Conservation (phyloP, 2,888 invertebrate species). For the Ypsolopha scabrella region DNA sequence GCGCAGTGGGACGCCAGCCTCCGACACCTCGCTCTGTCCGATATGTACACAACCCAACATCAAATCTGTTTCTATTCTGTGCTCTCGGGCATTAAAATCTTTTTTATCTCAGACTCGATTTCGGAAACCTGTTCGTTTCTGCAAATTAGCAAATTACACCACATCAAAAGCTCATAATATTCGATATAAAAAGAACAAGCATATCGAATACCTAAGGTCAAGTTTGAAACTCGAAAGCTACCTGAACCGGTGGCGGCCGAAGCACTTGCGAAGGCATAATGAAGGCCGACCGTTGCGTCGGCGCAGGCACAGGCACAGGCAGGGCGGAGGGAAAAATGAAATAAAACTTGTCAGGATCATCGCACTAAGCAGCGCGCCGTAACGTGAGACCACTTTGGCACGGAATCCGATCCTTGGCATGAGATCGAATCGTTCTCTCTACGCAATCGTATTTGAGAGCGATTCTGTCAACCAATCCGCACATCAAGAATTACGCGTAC, state of each 20-base stretch:
- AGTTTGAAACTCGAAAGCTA: constrained; percentile 51
- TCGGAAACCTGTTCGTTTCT: constrained; percentile 36
- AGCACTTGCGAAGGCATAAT: constrained; percentile 57
- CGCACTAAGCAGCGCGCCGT: constrained; percentile 53
- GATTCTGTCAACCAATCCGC: neutral
- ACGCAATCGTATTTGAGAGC: neutral
- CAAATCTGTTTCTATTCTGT: constrained; percentile 18
- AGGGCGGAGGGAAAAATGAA: constrained; percentile 53
- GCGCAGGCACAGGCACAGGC: neutral
- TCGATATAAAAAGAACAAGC: constrained; percentile 52
- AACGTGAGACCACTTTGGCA: constrained; percentile 28
- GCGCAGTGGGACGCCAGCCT: constrained; percentile 57
- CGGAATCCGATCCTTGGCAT: constrained; percentile 3
- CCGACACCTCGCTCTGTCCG: constrained; percentile 45
- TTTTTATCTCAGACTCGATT: constrained; percentile 37
- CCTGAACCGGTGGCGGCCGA: constrained; percentile 55
- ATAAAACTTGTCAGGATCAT: constrained; percentile 55
- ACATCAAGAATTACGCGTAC: neutral
- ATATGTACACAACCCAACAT: constrained; percentile 40
- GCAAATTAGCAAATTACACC: constrained; percentile 61
- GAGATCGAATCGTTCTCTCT: neutral
- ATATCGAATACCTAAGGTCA: constrained; percentile 65
- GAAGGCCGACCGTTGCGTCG: constrained; percentile 47
- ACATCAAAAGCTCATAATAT: constrained; percentile 56
- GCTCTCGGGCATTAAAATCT: constrained; percentile 32